Percentiles rank a stretch among this genome's conserved stretches.
These are phyloP conservation scores for Prionailurus viverrinus DNA, from an alignment of 2,113 vertebrate species.

Conservation along the genomic window DNA sequence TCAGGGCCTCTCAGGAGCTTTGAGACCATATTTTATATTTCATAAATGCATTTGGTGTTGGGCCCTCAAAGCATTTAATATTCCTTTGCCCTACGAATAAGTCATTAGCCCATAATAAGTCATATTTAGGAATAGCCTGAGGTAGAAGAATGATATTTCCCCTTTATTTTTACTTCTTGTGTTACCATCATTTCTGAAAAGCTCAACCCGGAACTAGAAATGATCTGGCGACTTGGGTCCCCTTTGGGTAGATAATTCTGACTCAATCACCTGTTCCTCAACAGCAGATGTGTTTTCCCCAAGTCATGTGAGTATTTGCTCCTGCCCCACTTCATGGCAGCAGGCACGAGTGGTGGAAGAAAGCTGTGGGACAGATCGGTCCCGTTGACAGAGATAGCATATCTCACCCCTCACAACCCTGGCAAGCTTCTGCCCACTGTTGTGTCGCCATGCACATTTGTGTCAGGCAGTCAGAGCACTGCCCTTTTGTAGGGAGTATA, in stretches of 20 bases:
- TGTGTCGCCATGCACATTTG: background rate
- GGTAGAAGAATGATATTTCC: background rate
- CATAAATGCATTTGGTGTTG: background rate
- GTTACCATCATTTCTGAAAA: background rate
- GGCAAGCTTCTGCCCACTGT: background rate
- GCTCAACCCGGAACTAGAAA: background rate
- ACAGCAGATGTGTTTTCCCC: background rate
- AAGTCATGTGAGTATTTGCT: background rate
- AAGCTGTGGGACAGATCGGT: background rate
- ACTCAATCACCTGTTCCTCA: background rate
- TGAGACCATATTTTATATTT: background rate
- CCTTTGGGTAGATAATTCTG: background rate
- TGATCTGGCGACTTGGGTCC: background rate
- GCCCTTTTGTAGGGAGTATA: background rate
- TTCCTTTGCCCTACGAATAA: background rate
- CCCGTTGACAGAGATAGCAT: background rate
- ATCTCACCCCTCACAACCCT: accelerated
- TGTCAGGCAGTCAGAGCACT: background rate
- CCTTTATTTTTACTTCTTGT: background rate
- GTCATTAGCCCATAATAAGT: background rate
- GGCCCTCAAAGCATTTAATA: background rate
- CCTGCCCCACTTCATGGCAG: no score
- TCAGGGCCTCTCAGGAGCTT: background rate
- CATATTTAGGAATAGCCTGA: background rate
- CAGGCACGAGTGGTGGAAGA: background rate